A percentile compares a stretch with the other conserved stretches of the same genome.
Evolutionary conservation across 2,888 invertebrate genomes (phyloP).

Genomic region (Eugnorisma glareosa): DNA sequence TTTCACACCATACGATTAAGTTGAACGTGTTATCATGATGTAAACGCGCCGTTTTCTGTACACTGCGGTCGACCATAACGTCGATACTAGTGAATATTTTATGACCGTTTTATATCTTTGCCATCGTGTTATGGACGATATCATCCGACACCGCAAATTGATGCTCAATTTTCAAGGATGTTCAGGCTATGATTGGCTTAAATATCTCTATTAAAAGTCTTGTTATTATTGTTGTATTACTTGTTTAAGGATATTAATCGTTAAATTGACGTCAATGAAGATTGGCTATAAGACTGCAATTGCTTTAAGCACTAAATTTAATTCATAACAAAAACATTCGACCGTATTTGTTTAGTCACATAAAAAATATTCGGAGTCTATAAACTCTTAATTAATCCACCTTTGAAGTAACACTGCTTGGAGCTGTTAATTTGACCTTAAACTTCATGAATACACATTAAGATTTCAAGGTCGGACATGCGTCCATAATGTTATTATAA

Average conservation of each 20-base stretch:
- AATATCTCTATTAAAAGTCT: constrained; percentile 45
- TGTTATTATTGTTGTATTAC: too few relatives aligned
- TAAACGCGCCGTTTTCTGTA: constrained; percentile 62
- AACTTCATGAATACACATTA: constrained; percentile 70
- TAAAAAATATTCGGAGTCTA: constrained; percentile 31
- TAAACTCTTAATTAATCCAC: constrained; percentile 47
- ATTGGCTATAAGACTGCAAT: constrained; percentile 5
- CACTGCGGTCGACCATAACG: constrained; percentile 57
- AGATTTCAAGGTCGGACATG: constrained; percentile 71
- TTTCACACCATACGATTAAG: constrained; percentile 66
- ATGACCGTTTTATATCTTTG: constrained; percentile 60
- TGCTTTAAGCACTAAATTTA: constrained; percentile 14
- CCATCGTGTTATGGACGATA: constrained; percentile 47
- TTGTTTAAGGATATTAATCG: constrained; percentile 35
- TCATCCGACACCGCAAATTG: constrained; percentile 56
- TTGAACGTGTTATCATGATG: constrained; percentile 67
- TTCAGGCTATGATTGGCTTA: constrained; percentile 54
- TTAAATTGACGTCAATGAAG: constrained; percentile 32
- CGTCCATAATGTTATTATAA: constrained; percentile 62
- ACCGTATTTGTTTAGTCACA: constrained; percentile 28
- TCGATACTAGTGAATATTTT: constrained; percentile 68
- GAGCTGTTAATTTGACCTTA: constrained; percentile 70
- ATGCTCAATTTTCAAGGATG: constrained; percentile 51
- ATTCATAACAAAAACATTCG: constrained; percentile 5
- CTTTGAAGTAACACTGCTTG: constrained; percentile 44